A percentile compares a stretch with the other conserved stretches of the same genome.
Evolutionary conservation across 2,888 invertebrate species (phyloP).

Genomic region (Ellobium chinense): DNA sequence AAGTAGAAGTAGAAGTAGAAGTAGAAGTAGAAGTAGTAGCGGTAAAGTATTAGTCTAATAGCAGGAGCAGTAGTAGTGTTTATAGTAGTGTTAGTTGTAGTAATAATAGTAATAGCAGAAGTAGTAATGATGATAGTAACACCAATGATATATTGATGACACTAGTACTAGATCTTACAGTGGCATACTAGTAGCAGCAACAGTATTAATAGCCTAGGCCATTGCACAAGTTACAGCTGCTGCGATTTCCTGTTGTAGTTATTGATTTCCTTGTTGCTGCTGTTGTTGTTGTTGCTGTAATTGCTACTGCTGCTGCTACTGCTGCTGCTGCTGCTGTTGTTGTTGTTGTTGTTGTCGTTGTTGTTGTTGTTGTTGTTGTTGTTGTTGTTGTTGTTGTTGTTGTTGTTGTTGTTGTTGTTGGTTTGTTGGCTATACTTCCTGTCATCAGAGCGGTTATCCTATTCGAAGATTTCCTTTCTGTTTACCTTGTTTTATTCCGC

Average conservation of each 20-base stretch:
- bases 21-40: too few relatives aligned
- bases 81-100: too few relatives aligned
- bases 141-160: too few relatives aligned
- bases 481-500: neutral
- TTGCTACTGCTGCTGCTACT: neutral
- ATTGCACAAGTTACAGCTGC: neutral
- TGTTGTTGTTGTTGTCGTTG: neutral
- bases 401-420: neutral
- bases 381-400: neutral
- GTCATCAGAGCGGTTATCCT: neutral
- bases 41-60: too few relatives aligned
- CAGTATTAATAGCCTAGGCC: neutral
- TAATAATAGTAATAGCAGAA: too few relatives aligned
- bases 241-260: neutral
- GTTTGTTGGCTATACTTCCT: neutral
- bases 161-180: too few relatives aligned
- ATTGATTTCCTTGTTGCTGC: neutral
- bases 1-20: too few relatives aligned
- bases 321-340: neutral
- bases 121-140: too few relatives aligned
- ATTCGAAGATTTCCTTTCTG: neutral
- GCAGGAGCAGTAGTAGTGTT: too few relatives aligned
- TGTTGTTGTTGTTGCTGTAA: neutral
- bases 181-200: conserved; percentile 5
- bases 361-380: neutral